Evolutionary conservation across 2,888 invertebrate species (phyloP).

Genomic region (Lumbricus terrestris): DNA sequence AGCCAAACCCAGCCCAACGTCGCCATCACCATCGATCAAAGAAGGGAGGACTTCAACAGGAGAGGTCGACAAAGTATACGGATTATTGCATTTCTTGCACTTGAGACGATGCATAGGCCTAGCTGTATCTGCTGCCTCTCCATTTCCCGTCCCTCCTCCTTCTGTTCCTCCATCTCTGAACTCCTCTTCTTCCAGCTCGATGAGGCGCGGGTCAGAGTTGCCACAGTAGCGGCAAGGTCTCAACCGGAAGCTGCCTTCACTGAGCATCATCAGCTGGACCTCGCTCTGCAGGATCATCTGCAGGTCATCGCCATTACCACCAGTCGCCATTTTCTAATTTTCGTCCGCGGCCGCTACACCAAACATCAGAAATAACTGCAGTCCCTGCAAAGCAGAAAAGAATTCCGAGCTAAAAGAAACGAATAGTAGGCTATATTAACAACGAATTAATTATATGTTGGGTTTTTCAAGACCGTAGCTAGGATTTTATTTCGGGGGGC

Average conservation of each 20-base stretch:
- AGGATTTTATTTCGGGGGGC: too few relatives aligned
- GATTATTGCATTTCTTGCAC: background rate
- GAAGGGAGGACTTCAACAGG: background rate
- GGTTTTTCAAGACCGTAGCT: too few relatives aligned
- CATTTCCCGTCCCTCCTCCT: background rate
- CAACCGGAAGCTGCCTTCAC: background rate
- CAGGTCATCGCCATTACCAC: background rate
- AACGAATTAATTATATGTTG: too few relatives aligned
- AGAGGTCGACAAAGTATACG: background rate
- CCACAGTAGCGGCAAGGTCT: background rate
- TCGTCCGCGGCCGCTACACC: background rate
- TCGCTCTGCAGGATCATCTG: background rate
- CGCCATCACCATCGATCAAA: background rate
- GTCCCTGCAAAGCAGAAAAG: background rate
- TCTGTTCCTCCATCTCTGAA: background rate
- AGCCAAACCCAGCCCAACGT: background rate
- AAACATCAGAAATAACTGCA: background rate
- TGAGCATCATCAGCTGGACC: background rate
- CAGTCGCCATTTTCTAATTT: conserved; percentile 3
- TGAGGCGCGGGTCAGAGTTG: background rate
- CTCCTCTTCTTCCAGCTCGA: background rate
- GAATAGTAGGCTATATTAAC: background rate
- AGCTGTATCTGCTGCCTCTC: background rate
- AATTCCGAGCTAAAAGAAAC: background rate
- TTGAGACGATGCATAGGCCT: background rate